phyloP scores from a whole-genome alignment of 1,140 invertebrate genomes.

The Notospermus geniculatus region DNA sequence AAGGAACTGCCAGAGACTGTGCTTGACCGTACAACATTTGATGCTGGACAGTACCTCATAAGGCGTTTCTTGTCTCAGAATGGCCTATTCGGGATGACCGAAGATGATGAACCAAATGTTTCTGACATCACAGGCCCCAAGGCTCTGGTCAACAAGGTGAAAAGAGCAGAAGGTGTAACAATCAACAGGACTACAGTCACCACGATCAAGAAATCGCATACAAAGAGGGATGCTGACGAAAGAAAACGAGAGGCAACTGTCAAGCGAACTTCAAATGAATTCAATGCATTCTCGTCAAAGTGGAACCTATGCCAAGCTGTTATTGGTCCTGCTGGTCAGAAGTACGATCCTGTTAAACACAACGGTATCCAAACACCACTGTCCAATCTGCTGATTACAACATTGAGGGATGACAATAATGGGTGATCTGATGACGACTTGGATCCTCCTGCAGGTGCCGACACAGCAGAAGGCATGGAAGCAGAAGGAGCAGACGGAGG shows the following conservation, averaged over 20 bases:
- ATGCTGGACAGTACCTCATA: too few species aligned
- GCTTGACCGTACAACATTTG: too few species aligned
- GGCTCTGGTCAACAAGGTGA: constrained; percentile 9
- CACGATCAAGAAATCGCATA: constrained; percentile 5
- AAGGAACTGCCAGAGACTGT: too few species aligned
- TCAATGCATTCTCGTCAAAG: constrained; percentile 12
- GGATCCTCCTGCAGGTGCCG: too few species aligned
- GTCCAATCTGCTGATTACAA: neutral
- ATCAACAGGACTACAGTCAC: constrained; percentile 12
- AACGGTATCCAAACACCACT: constrained; percentile 15
- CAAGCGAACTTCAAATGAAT: too few species aligned
- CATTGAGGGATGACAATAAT: too few species aligned
- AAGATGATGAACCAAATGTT: constrained; percentile 8
- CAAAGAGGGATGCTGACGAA: too few species aligned
- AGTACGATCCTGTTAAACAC: constrained; percentile 16
- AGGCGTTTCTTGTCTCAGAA: too few species aligned
- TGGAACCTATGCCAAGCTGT: constrained; percentile 20
- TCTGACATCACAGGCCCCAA: constrained; percentile 8
- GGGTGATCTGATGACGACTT: neutral
- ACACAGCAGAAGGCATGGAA: too few species aligned
- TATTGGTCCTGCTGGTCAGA: constrained; percentile 20
- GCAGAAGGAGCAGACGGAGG: too few species aligned
- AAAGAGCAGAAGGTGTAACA: constrained; percentile 15
- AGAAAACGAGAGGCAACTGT: too few species aligned
- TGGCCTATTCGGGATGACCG: constrained; percentile 8